Conservation (phyloP, 2,888 invertebrate genomes). For the Cephus pulcher region DNA sequence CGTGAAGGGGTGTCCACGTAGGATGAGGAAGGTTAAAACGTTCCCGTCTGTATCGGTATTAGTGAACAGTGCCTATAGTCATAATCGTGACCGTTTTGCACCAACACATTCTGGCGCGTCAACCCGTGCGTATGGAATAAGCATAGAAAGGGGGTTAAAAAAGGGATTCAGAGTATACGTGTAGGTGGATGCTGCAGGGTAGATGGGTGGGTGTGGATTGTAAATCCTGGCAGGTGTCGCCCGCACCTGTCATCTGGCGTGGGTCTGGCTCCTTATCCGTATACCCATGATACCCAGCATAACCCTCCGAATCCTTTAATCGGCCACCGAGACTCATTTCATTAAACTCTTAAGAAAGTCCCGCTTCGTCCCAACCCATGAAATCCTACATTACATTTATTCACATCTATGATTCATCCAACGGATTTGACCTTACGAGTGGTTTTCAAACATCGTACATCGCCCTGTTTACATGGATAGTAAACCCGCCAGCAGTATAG, state of each 20-base stretch:
- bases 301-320: conserved; percentile 22
- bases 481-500: background rate
- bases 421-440: background rate
- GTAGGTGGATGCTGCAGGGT: background rate
- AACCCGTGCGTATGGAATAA: background rate
- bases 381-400: background rate
- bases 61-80: background rate
- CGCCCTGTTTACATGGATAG: background rate
- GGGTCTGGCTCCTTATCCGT: conserved; percentile 10
- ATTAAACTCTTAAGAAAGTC: background rate
- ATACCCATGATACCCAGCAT: conserved; percentile 26
- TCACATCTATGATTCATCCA: background rate
- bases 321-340: conserved; percentile 6
- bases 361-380: background rate
- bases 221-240: conserved; percentile 55
- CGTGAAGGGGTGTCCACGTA: conserved; percentile 44
- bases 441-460: background rate
- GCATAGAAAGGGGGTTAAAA: background rate
- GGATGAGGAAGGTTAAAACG: conserved; percentile 28
- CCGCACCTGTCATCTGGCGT: conserved; percentile 46
- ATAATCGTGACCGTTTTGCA: background rate
- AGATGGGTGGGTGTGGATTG: conserved; percentile 30
- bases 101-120: background rate
- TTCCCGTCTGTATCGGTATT: conserved; percentile 13
- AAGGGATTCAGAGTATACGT: background rate